phyloP scores from a whole-genome alignment of 1,140 invertebrate genomes.

The Saccostrea cuccullata region DNA sequence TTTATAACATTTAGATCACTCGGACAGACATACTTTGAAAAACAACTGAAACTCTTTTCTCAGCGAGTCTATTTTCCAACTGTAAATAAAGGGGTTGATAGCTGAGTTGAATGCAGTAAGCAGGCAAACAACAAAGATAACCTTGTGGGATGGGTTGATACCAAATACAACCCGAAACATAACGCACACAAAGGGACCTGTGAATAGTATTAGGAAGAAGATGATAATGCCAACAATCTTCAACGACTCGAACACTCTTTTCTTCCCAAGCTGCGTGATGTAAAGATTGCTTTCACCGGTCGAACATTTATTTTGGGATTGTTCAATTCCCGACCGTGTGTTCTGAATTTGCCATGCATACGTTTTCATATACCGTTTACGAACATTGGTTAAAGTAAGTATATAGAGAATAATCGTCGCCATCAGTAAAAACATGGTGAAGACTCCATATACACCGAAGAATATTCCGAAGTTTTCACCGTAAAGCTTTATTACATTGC shows the following conservation, averaged over 20 bases:
- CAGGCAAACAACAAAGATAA: neutral
- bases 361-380: constrained; percentile 17
- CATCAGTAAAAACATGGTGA: neutral
- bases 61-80: constrained; percentile 11
- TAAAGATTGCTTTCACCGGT: neutral
- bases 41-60: neutral
- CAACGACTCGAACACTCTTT: constrained; percentile 1
- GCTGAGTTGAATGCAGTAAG: neutral
- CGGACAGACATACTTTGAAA: neutral
- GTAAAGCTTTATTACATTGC: neutral
- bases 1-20: neutral
- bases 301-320: neutral
- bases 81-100: constrained; percentile 15
- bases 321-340: neutral
- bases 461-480: neutral
- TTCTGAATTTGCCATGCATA: constrained; percentile 12
- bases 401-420: neutral
- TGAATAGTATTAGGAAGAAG: neutral
- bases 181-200: neutral
- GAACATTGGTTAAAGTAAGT: neutral
- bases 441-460: neutral
- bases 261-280: neutral
- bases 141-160: neutral
- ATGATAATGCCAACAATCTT: constrained; percentile 11
- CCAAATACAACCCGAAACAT: neutral